Evolutionary conservation across 1,140 invertebrate species (phyloP), one percentile per base, ranked within the genome.

Genomic region (Ericerus pela): DNA sequence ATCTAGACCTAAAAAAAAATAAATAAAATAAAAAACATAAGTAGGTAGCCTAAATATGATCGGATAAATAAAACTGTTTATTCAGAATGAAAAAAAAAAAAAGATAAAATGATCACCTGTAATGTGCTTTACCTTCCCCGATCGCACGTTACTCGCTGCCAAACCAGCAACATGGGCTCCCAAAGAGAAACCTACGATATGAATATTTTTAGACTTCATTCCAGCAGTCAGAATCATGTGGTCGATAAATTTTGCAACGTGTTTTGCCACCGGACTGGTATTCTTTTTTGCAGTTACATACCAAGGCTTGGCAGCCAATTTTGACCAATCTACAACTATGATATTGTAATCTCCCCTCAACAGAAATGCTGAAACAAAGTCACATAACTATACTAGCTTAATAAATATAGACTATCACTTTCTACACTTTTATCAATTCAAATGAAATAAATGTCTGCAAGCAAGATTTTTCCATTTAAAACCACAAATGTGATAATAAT

Each of bases 261-360:
- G 60, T 26, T 41, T 52, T 0, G 57, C 63, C 24, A 62, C 64
- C 1, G 29, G 53, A 10, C 41, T 33, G 0, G 64, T 66, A 56
- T 65, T 65, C 26, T 54, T 51, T 2, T 59, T 60, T 2, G 66
- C 66, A 1, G 57, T 51, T 6, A 54, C 28, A 57, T 67, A 68
- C 62, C 63, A 65, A 3, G 66, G 65, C 11, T 58, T 58, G 10
- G 61, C 58, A 8, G 80, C 78, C 6, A 74, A 68, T 0, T 68
- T 62, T 8, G 68, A 73, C 81, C 81, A 84, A 59, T 84, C 78
- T 0, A 84, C 70, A 22, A 73, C 67, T 57, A 84, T 76, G 1
- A 84, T 69, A 60, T 82, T 82, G 20, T 73, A 74, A 59, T 79
- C 72, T 0, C 66, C 71, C 18, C 63, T 64, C 24, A 64, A 60